Base-by-base conservation (phyloP, 2,113 vertebrate genomes). In the Pimephales promelas region DNA sequence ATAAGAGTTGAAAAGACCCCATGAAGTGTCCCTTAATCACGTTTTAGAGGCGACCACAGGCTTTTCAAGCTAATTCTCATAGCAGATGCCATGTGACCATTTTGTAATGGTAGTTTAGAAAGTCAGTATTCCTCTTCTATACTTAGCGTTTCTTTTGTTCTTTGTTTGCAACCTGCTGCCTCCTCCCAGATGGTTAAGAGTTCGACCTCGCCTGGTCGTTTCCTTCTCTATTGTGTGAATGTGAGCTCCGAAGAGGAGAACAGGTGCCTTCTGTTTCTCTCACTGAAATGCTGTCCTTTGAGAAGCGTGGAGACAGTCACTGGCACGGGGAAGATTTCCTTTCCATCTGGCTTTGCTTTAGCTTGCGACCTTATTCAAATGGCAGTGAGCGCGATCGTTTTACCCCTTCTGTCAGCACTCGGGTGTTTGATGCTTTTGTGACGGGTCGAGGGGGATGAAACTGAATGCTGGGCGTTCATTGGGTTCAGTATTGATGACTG, bases 371-470 rank as follows among this genome's bases (percentile, higher is more conserved):
- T 49, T 62, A 13, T 71, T 82, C 89, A 88, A 87, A 88, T 88
- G 88, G 88, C 81, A 71, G 85, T 78, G 79, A 61, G 75, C 75
- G 79, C 74, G 87, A 91, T 92, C 87, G 56, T 76, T 92, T 93
- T 91, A 91, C 92, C 86, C 86, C 85, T 71, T 81, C 87, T 80
- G 88, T 93, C 92, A 92, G 88, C 88, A 86, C 78, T 83, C 62
- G 83, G 47, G 74, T 89, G 91, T 90, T 93, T 89, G 72, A 82
- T 75, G 83, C 84, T 81, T 90, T 90, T 92, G 88, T 92, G 84
- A 34, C 5, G 73, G 82, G 85, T 90, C 87, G 91, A 90, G 85
- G 88, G 79, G 84, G 87, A 59, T 85, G 70, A 90, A 81, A 87
- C 85, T 86, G 89, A 87, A 77, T 83, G 71, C 86, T 10, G 40